These are phyloP conservation scores for Microcebus ravelobensis DNA, from an alignment of 2,113 vertebrate species.

Conservation along the genomic window DNA sequence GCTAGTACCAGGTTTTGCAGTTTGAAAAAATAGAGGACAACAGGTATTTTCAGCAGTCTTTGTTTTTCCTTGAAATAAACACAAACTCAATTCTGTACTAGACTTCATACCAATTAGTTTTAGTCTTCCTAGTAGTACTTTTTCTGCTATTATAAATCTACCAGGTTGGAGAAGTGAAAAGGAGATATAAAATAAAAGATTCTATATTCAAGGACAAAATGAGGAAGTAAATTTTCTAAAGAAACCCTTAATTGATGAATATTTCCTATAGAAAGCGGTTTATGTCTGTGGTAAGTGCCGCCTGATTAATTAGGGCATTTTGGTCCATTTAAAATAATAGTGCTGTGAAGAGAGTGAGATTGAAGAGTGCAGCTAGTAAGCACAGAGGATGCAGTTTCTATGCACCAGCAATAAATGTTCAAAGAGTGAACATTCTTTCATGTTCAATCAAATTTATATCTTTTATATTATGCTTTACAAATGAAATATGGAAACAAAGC, in stretches of 20 bases:
- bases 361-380: background rate
- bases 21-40: background rate
- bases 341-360: background rate
- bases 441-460: background rate
- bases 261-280: background rate
- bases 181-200: background rate
- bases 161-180: slow-evolving; percentile 34
- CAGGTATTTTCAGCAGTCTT: slow-evolving; percentile 77
- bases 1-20: slow-evolving; percentile 67
- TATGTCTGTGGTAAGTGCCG: background rate
- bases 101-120: slow-evolving; percentile 54
- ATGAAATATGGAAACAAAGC: slow-evolving; percentile 19
- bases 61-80: slow-evolving; percentile 77
- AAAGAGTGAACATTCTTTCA: background rate
- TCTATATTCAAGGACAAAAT: slow-evolving; percentile 21
- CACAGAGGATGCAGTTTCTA: background rate
- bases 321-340: background rate
- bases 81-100: slow-evolving; percentile 42
- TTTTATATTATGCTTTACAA: background rate
- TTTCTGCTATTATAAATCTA: slow-evolving; percentile 41
- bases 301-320: background rate
- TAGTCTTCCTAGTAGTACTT: slow-evolving; percentile 55
- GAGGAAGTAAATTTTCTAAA: background rate
- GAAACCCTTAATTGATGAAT: background rate
- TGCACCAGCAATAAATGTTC: background rate